Evolutionary conservation across 2,797 vertebrate species (phyloP).

Genomic region (Okamejei kenojei): DNA sequence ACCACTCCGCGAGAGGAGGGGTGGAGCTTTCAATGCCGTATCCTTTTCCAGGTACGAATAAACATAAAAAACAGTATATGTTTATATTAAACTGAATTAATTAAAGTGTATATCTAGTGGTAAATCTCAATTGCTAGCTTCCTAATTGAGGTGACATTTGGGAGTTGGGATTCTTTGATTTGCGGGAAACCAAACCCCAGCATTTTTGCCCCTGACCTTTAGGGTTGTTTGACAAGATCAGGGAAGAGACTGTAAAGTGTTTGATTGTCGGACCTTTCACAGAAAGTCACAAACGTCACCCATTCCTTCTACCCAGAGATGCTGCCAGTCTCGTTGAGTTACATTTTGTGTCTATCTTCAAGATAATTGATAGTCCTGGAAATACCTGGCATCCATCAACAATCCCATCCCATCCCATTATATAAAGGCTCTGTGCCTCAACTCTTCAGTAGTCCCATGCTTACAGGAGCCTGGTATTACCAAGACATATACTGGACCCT

Average conservation of each 20-base stretch:
- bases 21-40: not conserved
- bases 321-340: too few relatives aligned
- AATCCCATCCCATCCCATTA: not conserved
- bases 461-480: not conserved
- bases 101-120: not conserved
- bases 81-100: not conserved
- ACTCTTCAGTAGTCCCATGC: not conserved
- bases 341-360: not conserved
- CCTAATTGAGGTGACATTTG: not conserved
- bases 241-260: too few relatives aligned
- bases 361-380: not conserved
- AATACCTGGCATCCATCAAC: not conserved
- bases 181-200: not conserved
- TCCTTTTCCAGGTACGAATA: not conserved
- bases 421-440: not conserved
- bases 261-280: not conserved
- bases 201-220: not conserved
- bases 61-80: not conserved
- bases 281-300: not conserved
- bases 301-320: too few relatives aligned
- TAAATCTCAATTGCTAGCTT: not conserved
- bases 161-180: not conserved
- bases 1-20: not conserved
- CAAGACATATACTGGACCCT: not conserved
- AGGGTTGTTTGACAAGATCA: not conserved